A percentile compares a stretch with the other conserved stretches of the same genome.
These are phyloP conservation scores for Opisthocomus hoazin DNA, from an alignment of 2,113 vertebrate genomes.

Conservation along the genomic window DNA sequence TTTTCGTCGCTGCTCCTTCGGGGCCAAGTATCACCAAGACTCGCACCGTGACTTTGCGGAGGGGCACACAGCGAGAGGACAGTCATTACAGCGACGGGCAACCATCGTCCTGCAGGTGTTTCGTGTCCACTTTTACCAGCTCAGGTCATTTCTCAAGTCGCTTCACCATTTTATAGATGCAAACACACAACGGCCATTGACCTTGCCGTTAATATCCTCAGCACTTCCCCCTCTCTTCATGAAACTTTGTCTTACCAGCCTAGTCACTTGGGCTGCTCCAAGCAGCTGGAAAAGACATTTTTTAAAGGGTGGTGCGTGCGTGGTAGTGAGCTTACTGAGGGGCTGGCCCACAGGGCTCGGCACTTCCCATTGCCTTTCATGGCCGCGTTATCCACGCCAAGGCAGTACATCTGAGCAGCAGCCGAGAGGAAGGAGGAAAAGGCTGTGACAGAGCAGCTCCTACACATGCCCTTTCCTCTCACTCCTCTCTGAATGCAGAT, in stretches of 20 bases:
- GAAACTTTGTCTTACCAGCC: not conserved
- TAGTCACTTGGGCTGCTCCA: not conserved
- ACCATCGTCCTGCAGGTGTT: not conserved
- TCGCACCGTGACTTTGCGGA: fast-evolving
- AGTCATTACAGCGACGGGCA: not conserved
- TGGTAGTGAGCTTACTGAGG: not conserved
- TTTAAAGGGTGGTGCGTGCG: fast-evolving
- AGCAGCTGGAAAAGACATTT: not conserved
- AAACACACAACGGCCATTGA: fast-evolving
- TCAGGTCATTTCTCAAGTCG: not conserved
- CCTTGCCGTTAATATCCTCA: not conserved
- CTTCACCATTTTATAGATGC: not conserved
- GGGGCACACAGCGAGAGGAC: not conserved
- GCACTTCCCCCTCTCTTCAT: not conserved
- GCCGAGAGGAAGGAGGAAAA: not conserved
- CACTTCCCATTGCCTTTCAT: not conserved
- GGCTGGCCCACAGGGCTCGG: not conserved
- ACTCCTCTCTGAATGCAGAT: not conserved
- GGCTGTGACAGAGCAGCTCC: not conserved
- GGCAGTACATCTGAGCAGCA: not conserved
- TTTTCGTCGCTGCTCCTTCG: not conserved
- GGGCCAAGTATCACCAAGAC: not conserved
- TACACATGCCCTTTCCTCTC: not conserved
- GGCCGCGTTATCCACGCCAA: not conserved
- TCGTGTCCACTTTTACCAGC: not conserved